A percentile compares a stretch with the other conserved stretches of the same genome.
Conservation (phyloP, 1,140 invertebrate species). For the Calycopis cecrops region DNA sequence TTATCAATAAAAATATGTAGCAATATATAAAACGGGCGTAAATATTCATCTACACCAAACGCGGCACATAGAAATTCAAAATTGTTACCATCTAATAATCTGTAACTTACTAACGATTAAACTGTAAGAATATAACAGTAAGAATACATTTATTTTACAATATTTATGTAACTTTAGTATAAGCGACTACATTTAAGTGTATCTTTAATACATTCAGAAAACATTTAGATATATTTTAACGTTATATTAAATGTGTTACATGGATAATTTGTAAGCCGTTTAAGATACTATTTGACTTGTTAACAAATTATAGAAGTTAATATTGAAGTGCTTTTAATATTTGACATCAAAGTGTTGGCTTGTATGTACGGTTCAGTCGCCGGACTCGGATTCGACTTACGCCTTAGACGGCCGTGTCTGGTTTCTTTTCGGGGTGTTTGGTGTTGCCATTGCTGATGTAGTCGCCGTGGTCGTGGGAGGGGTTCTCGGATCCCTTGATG, state of each 20-base stretch:
- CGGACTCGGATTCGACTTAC: conserved; percentile 31
- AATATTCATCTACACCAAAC: conserved; percentile 7
- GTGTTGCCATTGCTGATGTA: conserved; percentile 77
- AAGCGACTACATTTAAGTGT: conserved; percentile 5
- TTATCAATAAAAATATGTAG: neutral
- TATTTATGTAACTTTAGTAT: conserved; percentile 9
- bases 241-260: neutral
- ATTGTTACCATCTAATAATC: neutral
- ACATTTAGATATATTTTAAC: neutral
- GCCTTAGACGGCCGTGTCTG: conserved; percentile 76
- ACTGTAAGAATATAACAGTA: conserved; percentile 7
- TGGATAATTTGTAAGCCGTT: neutral
- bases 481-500: conserved; percentile 74
- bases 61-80: conserved; percentile 1
- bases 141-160: conserved; percentile 5
- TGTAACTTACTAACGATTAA: conserved; percentile 7
- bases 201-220: conserved; percentile 2
- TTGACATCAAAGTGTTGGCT: conserved; percentile 2
- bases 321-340: neutral
- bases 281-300: neutral
- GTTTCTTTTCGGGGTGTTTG: conserved; percentile 75
- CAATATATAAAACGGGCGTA: conserved; percentile 4
- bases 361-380: conserved; percentile 5
- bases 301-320: conserved; percentile 3
- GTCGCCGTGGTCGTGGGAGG: conserved; percentile 74